Base-by-base conservation (phyloP, 2,888 invertebrate species). In the Clunio marinus region DNA sequence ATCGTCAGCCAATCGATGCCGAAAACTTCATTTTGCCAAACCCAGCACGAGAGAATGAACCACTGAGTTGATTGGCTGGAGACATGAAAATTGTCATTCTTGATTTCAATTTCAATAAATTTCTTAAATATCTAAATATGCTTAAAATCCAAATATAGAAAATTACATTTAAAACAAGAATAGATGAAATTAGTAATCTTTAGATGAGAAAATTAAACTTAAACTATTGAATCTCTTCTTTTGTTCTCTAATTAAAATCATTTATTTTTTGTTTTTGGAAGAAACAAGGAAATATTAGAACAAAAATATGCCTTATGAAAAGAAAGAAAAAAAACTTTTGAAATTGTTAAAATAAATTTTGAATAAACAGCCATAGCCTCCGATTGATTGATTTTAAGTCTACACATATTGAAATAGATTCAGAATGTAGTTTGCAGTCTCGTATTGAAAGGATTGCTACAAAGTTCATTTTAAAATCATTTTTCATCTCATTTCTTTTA, bases 211-310 rank as follows among this genome's bases (percentile, higher is more conserved):
- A 60, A 57, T 25, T n/a, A n/a, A 1, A 13, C 1, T 24, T 8
- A 59, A 32, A 20, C 17, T 15, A 2, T 3, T 24, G 20, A 59
- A 35, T 32, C 59, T 35, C 8, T 32, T 32, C 10, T 32, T 32
- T 32, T 45, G 4, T 45, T 15, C n/a, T 15, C n/a, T n/a, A n/a
- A n/a, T n/a, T n/a, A n/a, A n/a, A n/a, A n/a, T n/a, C n/a, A n/a
- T n/a, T n/a, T n/a, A n/a, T n/a, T 41, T 41, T n/a, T 41, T 41
- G 41, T n/a, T 32, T 65, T 46, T 65, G 66, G 45, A 63, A 24
- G 4, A 66, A 32, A 66, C 66, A 66, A 66, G 66, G 66, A 66
- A 66, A 66, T 66, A 55, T 66, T 66, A 66, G 66, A 66, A 66
- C 66, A 66, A 66, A 63, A 66, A 66, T 66, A 66, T 66, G 66